Base-by-base conservation (phyloP, 2,113 vertebrate species). In the Corydoras sp. region DNA sequence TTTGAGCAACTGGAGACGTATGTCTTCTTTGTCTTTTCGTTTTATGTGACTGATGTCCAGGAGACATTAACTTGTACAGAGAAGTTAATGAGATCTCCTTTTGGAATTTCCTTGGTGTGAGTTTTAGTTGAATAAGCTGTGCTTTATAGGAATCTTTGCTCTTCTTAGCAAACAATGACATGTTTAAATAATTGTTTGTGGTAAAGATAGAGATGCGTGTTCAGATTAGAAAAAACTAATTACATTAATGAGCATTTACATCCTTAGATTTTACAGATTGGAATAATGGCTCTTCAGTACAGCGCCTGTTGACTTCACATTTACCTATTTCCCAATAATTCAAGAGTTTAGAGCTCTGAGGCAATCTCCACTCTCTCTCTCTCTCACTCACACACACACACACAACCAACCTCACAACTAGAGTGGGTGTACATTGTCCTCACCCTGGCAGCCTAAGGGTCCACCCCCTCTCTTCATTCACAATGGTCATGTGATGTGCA, bases 381-480 rank as follows among this genome's bases (percentile, higher is more conserved):
- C 43, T 50, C 31, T 53, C 59, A 55, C 13, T 24, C 30, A 6
- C 43, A 62, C 14, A 61, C 14, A 49, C 54, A 60, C 55, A 74
- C 51, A 49, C 11, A 18, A 35, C 35, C 64, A 48, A 55, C 51
- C 59, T n/a, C 65, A 70, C 51, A 62, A 62, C 49, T 49, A 68
- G 65, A 58, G 49, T 67, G 65, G 65, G 58, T 61, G 49, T 67
- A 67, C 58, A 73, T 68, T 71, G 68, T 75, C 73, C 77, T 75
- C 68, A 49, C 54, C 72, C 72, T 74, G 68, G 69, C 77, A 75
- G 77, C 77, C 77, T 29, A 48, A 72, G 77, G 65, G 73, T 78
- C 73, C 77, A 75, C 77, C 77, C 77, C 77, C 77, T 78, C 68
- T 63, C 77, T 69, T 78, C 77, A 75, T 72, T 78, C 77, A 71